Conservation (phyloP, 1,140 invertebrate genomes). For the Plectus sambesii region DNA sequence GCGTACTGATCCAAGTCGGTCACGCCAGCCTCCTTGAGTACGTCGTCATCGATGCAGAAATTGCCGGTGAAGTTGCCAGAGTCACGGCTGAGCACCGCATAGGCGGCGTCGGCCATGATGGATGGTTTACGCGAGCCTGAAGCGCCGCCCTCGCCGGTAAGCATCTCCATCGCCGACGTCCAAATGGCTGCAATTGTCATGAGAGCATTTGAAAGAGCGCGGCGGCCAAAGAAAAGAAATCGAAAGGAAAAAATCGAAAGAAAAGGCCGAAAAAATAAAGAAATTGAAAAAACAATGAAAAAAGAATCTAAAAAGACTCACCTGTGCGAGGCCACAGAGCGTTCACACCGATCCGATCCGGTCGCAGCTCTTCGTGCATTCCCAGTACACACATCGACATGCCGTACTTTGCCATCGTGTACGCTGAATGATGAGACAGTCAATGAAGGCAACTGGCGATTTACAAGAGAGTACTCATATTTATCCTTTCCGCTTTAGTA, state of each 20-base stretch:
- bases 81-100: slow-evolving; percentile 69
- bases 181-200: slow-evolving; percentile 61
- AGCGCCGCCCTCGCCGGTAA: slow-evolving; percentile 58
- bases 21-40: slow-evolving; percentile 66
- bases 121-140: slow-evolving; percentile 65
- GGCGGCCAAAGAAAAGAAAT: background rate
- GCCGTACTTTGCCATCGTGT: slow-evolving; percentile 96
- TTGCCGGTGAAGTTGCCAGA: slow-evolving; percentile 69
- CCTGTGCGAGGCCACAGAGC: slow-evolving; percentile 89
- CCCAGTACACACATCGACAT: slow-evolving; percentile 96
- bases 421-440: slow-evolving; percentile 53
- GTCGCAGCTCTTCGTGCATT: slow-evolving; percentile 80
- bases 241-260: too few species aligned
- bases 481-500: too few species aligned
- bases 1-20: slow-evolving; percentile 76
- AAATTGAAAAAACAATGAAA: background rate
- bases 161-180: slow-evolving; percentile 92
- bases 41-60: slow-evolving; percentile 84
- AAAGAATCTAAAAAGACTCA: slow-evolving; percentile 42
- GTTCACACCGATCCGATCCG: slow-evolving; percentile 78
- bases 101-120: slow-evolving; percentile 74
- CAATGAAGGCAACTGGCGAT: too few species aligned
- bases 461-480: too few species aligned
- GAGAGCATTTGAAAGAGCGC: background rate
- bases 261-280: background rate